Evolutionary conservation across 2,113 vertebrate genomes (phyloP).

Genomic region (Acrocephalus arundinaceus): DNA sequence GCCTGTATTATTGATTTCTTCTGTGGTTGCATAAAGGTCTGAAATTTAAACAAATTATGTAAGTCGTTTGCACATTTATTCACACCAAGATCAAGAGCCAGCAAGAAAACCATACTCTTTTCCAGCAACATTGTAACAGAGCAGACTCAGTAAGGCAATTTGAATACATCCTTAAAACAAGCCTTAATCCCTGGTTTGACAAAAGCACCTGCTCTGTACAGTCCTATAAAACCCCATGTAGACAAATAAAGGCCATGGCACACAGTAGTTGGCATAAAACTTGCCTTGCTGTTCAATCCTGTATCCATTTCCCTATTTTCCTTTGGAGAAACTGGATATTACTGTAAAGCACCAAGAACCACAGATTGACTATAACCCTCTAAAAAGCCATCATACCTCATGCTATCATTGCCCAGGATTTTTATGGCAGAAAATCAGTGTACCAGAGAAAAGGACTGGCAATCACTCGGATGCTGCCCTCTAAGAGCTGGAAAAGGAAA

Average conservation of each 20-base stretch:
- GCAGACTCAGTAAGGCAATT: background rate
- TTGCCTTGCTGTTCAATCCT: background rate
- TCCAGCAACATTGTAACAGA: background rate
- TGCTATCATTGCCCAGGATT: background rate
- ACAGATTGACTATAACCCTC: background rate
- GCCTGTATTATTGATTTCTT: constrained; percentile 73
- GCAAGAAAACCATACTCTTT: background rate
- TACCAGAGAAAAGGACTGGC: background rate
- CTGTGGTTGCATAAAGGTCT: constrained; percentile 46
- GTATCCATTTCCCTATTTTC: background rate
- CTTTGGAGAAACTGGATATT: background rate
- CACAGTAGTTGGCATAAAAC: background rate
- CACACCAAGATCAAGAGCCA: background rate
- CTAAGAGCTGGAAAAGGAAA: background rate
- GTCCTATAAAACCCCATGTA: background rate
- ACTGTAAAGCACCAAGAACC: background rate
- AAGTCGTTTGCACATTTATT: background rate
- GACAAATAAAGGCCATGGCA: background rate
- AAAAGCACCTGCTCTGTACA: background rate
- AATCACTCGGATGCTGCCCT: background rate
- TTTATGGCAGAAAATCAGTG: background rate
- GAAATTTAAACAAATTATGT: background rate
- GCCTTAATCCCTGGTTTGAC: background rate
- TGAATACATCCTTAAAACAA: background rate
- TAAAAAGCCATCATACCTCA: background rate